A percentile compares a stretch with the other conserved stretches of the same genome.
Evolutionary conservation across 2,888 invertebrate genomes (phyloP).

Genomic region (Hoplodrina blanda): DNA sequence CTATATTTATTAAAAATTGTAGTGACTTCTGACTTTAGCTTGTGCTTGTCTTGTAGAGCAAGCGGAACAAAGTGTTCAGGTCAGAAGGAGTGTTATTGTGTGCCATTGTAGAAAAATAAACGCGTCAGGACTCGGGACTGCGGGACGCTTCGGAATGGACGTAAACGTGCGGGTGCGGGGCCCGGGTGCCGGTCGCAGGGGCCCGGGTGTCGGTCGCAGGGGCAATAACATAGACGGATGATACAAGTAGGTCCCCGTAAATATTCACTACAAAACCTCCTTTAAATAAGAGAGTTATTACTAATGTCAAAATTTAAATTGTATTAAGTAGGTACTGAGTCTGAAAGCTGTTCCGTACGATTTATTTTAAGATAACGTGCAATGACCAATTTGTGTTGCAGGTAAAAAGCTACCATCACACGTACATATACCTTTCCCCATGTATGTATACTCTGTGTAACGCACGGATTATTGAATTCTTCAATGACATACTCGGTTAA

Average conservation of each 20-base stretch:
- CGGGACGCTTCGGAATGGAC: background rate
- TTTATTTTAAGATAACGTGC: background rate
- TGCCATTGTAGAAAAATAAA: slow-evolving; percentile 24
- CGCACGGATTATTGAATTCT: too few species aligned
- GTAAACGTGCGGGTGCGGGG: background rate
- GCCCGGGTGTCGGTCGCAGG: too few species aligned
- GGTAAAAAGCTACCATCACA: background rate
- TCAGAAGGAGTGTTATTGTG: slow-evolving; percentile 12
- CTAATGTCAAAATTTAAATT: too few species aligned
- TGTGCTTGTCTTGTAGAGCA: too few species aligned
- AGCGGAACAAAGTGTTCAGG: slow-evolving; percentile 24
- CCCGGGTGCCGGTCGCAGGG: background rate
- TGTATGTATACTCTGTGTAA: too few species aligned
- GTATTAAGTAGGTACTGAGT: too few species aligned
- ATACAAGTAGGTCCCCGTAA: too few species aligned
- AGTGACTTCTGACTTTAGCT: background rate
- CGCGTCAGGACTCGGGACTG: background rate
- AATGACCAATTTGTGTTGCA: background rate
- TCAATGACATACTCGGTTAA: too few species aligned
- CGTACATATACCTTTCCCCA: too few species aligned
- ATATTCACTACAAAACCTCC: too few species aligned
- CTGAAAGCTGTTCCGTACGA: background rate
- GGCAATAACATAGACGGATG: background rate
- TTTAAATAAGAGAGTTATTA: background rate
- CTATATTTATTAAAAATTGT: background rate